A percentile compares a stretch with the other conserved stretches of the same genome.
These are phyloP conservation scores for Unio pictorum DNA, from an alignment of 2,888 invertebrate genomes.

Conservation along the genomic window DNA sequence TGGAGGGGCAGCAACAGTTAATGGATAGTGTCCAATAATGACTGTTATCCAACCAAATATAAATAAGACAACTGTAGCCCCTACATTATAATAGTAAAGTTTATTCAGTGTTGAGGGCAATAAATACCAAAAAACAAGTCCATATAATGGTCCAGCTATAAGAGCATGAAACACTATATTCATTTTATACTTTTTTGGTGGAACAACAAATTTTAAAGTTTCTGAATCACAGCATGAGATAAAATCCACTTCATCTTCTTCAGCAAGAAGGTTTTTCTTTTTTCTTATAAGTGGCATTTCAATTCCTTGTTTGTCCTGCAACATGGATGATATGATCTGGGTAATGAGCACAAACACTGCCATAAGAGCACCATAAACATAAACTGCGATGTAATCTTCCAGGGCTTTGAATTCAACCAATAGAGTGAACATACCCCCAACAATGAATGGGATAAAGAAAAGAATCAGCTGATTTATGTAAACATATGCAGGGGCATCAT, in stretches of 20 bases:
- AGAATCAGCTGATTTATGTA: conserved; percentile 63
- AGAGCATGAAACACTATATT: conserved; percentile 63
- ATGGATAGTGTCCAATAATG: conserved; percentile 64
- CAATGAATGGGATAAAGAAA: conserved; percentile 61
- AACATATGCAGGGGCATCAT: conserved; percentile 64
- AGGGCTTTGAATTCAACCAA: conserved; percentile 58
- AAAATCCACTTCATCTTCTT: conserved; percentile 68
- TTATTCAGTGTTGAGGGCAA: conserved; percentile 59
- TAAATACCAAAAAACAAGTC: conserved; percentile 59
- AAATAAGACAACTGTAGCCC: conserved; percentile 57
- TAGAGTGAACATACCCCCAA: conserved; percentile 64
- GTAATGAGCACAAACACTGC: conserved; percentile 53
- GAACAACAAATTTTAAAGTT: conserved; percentile 63
- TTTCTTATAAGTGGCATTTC: conserved; percentile 31
- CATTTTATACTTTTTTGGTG: conserved; percentile 61
- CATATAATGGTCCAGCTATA: conserved; percentile 58
- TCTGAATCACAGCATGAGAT: conserved; percentile 64
- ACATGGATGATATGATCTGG: conserved; percentile 55
- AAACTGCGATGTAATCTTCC: conserved; percentile 47
- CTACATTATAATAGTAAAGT: conserved; percentile 55
- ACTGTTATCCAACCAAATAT: conserved; percentile 66
- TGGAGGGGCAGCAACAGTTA: conserved; percentile 64
- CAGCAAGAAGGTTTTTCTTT: conserved; percentile 57
- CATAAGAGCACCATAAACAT: conserved; percentile 56
- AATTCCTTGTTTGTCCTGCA: conserved; percentile 31